These are phyloP conservation scores for Bombus polaris DNA, from an alignment of 1,140 invertebrate genomes.

Conservation along the genomic window DNA sequence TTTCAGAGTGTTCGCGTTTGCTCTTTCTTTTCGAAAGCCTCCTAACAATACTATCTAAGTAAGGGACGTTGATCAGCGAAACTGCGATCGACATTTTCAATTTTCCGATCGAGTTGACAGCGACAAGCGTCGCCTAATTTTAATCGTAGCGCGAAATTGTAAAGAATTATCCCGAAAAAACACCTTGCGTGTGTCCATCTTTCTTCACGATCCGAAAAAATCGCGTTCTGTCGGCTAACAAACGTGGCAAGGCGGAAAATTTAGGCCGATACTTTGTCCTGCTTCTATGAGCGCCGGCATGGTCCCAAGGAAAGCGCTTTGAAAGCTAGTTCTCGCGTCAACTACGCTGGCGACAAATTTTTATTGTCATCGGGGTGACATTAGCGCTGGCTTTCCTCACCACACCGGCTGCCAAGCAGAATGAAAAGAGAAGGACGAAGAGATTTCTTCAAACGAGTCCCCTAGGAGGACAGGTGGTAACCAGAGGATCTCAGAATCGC, in stretches of 20 bases:
- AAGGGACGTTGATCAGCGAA: neutral
- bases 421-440: conserved; percentile 43
- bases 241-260: conserved; percentile 80
- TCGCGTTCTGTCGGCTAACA: conserved; percentile 41
- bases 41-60: neutral
- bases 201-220: conserved; percentile 12
- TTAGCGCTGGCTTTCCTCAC: conserved; percentile 36
- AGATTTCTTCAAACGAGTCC: conserved; percentile 63
- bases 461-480: conserved; percentile 76
- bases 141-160: conserved; percentile 14
- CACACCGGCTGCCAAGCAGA: conserved; percentile 23
- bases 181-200: neutral
- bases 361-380: conserved; percentile 72
- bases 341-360: conserved; percentile 81
- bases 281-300: neutral
- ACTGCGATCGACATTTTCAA: neutral
- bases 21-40: neutral
- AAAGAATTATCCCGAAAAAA: neutral
- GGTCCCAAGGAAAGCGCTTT: neutral
- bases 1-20: neutral
- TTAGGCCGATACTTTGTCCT: conserved; percentile 42
- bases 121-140: neutral
- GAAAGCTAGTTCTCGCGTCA: conserved; percentile 78
- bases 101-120: neutral
- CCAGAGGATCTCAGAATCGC: conserved; percentile 59